Conservation (phyloP, 2,797 vertebrate genomes). For the Alauda arvensis region DNA sequence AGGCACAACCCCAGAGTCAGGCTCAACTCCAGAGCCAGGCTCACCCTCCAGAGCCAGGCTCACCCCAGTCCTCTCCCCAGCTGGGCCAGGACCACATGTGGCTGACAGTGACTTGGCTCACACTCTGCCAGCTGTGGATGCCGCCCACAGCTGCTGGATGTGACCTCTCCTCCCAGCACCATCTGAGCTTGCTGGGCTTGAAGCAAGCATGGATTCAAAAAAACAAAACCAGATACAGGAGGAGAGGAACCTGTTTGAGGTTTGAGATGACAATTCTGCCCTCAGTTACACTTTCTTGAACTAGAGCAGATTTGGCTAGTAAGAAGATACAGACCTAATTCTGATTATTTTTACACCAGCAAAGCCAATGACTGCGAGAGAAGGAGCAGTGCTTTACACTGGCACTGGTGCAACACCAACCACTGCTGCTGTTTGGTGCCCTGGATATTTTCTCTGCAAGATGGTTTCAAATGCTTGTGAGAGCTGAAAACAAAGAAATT, state of each 20-base stretch:
- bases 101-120: background rate
- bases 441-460: background rate
- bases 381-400: conserved; percentile 8
- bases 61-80: background rate
- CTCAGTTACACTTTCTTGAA: conserved; percentile 19
- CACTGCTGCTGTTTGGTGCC: background rate
- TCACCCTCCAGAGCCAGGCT: background rate
- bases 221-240: conserved; percentile 4
- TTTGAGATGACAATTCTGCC: conserved; percentile 16
- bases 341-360: conserved; percentile 41
- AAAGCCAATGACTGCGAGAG: background rate
- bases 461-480: background rate
- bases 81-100: accelerated
- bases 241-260: conserved; percentile 26
- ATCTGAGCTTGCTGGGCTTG: background rate
- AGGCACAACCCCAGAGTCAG: too few relatives aligned
- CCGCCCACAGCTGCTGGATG: background rate
- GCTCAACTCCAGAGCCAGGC: background rate
- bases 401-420: conserved; percentile 17
- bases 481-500: conserved; percentile 34
- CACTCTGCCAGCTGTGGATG: background rate
- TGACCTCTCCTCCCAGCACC: background rate
- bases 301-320: conserved; percentile 3
- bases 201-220: background rate
- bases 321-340: conserved; percentile 21